Base-by-base conservation (phyloP, 2,888 invertebrate species). In the Aphodius granarius region DNA sequence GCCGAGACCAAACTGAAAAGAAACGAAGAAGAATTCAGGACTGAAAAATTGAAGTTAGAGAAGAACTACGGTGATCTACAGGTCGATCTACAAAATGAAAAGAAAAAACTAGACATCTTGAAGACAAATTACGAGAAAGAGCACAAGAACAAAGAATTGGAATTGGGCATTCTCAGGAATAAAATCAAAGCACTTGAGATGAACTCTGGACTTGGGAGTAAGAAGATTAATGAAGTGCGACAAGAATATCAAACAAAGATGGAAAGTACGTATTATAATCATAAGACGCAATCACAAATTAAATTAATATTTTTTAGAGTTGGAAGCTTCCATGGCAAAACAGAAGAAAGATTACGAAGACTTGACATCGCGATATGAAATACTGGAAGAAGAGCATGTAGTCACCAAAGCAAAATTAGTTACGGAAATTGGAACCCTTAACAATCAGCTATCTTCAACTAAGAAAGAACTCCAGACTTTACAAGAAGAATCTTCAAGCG, bases 341-440 rank as follows among this genome's bases (percentile, higher is more conserved):
- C 93, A 94, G 84, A 91, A 91, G 78, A 92, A 93, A 79, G 94
- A 94, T 79, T 94, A 94, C 84, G 93, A 94, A 71, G 94, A 95
- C 81, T 88, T 97, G 73, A 95, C 94, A 23, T 90, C 91, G 17
- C 95, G 94, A 86, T 95, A 95, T 86, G 96, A 95, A 85, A 90
- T 93, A 77, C 86, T 97, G 63, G 94, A 94, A 84, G 95, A 96
- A 85, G 95, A 96, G 83, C 94, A 95, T 80, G 94, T 95, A 0
- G 91, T 94, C 0, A 93, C 94, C 78, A 95, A 95, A 87, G 93
- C 95, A 5, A 92, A 94, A 84, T 88, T 95, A 3, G 94, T 94
- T 3, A 93, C 92, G 75, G 95, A 96, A 85, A 96, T 95, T 83
- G 94, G 95, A 87, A 91, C 92, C 81, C 88, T 95, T 15, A 93